A percentile compares a stretch with the other conserved stretches of the same genome.
phyloP scores from a whole-genome alignment of 2,797 vertebrate species.

The Lutjanus campechanus region DNA sequence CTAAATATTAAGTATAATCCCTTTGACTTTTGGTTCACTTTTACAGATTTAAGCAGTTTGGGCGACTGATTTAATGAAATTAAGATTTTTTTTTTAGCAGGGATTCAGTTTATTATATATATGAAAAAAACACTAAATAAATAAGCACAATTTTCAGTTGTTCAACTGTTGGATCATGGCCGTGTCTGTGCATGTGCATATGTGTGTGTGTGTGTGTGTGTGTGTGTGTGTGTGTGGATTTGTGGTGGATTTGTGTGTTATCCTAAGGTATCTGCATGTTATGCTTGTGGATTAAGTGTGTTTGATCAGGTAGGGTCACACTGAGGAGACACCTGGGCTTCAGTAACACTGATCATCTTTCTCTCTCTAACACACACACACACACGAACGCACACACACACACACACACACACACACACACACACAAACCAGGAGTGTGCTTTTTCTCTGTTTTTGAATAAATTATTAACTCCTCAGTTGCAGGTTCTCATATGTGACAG shows the following conservation, averaged over 20 bases:
- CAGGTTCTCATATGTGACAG: conserved; percentile 56
- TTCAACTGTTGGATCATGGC: neutral
- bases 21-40: too few relatives aligned
- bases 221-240: conserved; percentile 35
- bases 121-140: too few relatives aligned
- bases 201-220: too few relatives aligned
- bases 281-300: conserved; percentile 69
- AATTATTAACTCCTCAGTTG: conserved; percentile 80
- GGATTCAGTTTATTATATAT: too few relatives aligned
- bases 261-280: conserved; percentile 61
- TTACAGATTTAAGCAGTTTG: too few relatives aligned
- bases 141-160: too few relatives aligned
- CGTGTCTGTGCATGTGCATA: neutral
- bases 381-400: conserved; percentile 34
- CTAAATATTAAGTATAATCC: too few relatives aligned
- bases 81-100: too few relatives aligned
- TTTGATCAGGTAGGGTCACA: conserved; percentile 75
- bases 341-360: conserved; percentile 34
- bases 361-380: conserved; percentile 1
- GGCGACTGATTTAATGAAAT: too few relatives aligned
- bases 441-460: conserved; percentile 60
- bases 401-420: conserved; percentile 25
- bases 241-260: conserved; percentile 51
- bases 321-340: conserved; percentile 59
- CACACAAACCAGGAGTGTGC: conserved; percentile 63